Evolutionary conservation across 2,888 invertebrate genomes (phyloP).

Genomic region (Drosophila greeni): DNA sequence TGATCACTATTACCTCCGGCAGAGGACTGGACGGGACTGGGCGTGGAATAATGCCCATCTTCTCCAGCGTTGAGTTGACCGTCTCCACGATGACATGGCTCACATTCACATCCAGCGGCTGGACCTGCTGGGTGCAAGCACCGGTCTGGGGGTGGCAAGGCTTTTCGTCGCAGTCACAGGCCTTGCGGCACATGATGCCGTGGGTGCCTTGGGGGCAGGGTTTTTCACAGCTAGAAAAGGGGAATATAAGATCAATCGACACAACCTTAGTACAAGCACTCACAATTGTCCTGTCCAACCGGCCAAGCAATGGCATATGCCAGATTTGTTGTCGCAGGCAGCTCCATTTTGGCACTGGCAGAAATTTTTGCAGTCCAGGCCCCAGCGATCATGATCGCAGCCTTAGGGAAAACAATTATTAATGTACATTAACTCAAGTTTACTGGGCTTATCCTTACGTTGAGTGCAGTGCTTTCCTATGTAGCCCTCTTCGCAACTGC

Average conservation of each 20-base stretch:
- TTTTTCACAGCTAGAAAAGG: conserved; percentile 71
- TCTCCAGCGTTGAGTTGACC: conserved; percentile 76
- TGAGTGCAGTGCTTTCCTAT: conserved; percentile 77
- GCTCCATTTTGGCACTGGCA: conserved; percentile 84
- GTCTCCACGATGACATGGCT: conserved; percentile 77
- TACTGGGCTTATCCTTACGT: conserved; percentile 59
- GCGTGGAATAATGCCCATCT: conserved; percentile 69
- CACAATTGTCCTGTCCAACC: conserved; percentile 86
- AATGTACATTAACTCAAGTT: background rate
- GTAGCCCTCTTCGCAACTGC: conserved; percentile 81
- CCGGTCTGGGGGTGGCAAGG: conserved; percentile 73
- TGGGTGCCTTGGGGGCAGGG: conserved; percentile 76
- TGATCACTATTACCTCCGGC: conserved; percentile 77
- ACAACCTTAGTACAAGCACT: conserved; percentile 57
- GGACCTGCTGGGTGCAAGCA: conserved; percentile 53
- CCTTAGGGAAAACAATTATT: conserved; percentile 78
- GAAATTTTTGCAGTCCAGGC: conserved; percentile 84
- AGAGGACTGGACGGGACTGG: conserved; percentile 59
- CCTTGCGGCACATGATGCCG: conserved; percentile 77
- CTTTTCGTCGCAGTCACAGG: conserved; percentile 72
- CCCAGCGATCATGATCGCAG: conserved; percentile 86
- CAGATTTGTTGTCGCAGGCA: conserved; percentile 83
- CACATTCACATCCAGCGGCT: conserved; percentile 57
- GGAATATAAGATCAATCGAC: background rate
- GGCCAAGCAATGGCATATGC: conserved; percentile 83